Conservation (phyloP, 2,888 invertebrate genomes). For the Scotopteryx bipunctaria region DNA sequence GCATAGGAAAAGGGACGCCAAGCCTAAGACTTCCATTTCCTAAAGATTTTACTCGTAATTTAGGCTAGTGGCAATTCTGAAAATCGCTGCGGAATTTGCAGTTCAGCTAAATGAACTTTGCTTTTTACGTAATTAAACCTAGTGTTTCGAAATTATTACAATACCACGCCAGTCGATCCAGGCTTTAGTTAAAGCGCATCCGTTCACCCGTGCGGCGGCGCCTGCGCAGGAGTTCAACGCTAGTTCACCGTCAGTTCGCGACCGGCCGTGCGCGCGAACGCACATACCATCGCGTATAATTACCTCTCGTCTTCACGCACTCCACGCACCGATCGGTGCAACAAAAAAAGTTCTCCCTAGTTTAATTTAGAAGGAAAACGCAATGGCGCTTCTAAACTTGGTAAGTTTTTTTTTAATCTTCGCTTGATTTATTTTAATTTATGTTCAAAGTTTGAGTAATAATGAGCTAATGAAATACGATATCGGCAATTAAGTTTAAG, state of each 20-base stretch:
- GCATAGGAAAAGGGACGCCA: too few species aligned
- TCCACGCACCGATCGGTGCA: slow-evolving; percentile 43
- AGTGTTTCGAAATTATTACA: too few species aligned
- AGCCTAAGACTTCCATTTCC: too few species aligned
- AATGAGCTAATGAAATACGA: slow-evolving; percentile 17
- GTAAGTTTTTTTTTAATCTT: slow-evolving; percentile 54
- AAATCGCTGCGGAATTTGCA: too few species aligned
- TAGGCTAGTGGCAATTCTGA: too few species aligned
- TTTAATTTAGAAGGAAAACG: slow-evolving; percentile 70
- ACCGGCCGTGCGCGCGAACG: slow-evolving; percentile 60
- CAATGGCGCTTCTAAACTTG: slow-evolving; percentile 61
- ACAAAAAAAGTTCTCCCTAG: slow-evolving; percentile 66
- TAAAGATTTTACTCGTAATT: too few species aligned
- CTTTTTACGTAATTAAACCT: too few species aligned
- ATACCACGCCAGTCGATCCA: slow-evolving; percentile 3
- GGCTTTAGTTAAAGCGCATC: slow-evolving; percentile 25
- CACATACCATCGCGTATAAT: slow-evolving; percentile 42
- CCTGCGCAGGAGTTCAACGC: slow-evolving; percentile 35
- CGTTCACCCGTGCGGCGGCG: slow-evolving; percentile 24
- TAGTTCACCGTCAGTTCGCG: slow-evolving; percentile 56
- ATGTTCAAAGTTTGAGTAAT: too few species aligned
- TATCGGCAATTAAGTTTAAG: slow-evolving; percentile 24
- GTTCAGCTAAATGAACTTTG: too few species aligned
- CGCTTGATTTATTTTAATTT: background rate
- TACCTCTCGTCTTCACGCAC: slow-evolving; percentile 6